Percentiles rank a stretch among this genome's conserved stretches.
phyloP scores from a whole-genome alignment of 2,797 vertebrate genomes.

The Dendrocincla fuliginosa region DNA sequence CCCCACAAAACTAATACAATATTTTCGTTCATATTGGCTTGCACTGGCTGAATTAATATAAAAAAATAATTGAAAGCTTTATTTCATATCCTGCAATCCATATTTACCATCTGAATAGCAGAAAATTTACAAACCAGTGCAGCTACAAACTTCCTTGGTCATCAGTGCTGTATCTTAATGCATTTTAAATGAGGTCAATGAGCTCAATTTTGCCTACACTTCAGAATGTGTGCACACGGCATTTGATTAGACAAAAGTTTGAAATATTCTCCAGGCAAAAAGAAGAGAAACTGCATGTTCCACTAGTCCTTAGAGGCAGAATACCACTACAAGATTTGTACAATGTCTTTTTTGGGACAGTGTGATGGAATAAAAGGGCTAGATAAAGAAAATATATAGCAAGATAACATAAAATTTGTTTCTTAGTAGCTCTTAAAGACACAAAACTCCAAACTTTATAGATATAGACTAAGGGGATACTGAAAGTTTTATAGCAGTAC shows the following conservation, averaged over 20 bases:
- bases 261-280: background rate
- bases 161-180: background rate
- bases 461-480: background rate
- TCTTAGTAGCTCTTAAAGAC: background rate
- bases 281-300: background rate
- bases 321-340: background rate
- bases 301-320: background rate
- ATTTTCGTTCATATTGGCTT: background rate
- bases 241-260: background rate
- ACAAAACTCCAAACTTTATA: background rate
- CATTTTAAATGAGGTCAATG: background rate
- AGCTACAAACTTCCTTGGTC: background rate
- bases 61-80: background rate
- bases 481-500: background rate
- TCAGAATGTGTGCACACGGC: background rate
- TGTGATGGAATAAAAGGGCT: rapidly evolving
- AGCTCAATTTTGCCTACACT: background rate
- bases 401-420: background rate
- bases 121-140: background rate
- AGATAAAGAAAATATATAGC: background rate
- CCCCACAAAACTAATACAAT: background rate
- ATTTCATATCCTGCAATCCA: background rate
- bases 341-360: background rate
- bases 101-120: background rate
- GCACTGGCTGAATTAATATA: background rate